Evolutionary conservation across 2,113 vertebrate species (phyloP), one percentile per base, ranked within the genome.

Genomic region (Callionymus lyra): DNA sequence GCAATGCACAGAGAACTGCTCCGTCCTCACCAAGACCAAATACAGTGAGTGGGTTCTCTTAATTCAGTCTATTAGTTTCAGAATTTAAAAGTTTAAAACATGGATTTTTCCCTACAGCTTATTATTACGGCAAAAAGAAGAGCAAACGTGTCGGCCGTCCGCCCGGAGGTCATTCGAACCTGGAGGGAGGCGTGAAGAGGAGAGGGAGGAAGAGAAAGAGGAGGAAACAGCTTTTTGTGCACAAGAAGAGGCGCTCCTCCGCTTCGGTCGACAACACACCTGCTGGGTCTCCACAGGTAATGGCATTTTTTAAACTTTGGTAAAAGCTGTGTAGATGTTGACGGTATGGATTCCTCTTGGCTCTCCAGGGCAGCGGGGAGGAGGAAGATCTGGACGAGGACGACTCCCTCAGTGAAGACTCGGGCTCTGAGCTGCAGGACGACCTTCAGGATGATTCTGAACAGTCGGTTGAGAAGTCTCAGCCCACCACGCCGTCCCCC

Each of bases 21-120:
- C 92, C 16, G 89, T 95, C 55, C 87, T 98, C 66, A 98, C 95
- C 68, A 98, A 98, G 85, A 98, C 95, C 50, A 96, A 96, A 87
- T 98, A 97, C 84, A 98, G 95, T 98, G 78, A 77, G 95, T 88
- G 41, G 6, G 16, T 41, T 44, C 17, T 44, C n/a, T n/a, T n/a
- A n/a, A n/a, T n/a, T n/a, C n/a, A n/a, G n/a, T 17, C 31, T 17
- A 12, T 34, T 17, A 18, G 31, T 37, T n/a, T 13, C 15, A 13
- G 13, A 34, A 34, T 33, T 2, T 16, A 2, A 44, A 33, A 10
- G 42, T 19, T 57, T 51, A 31, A 9, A 41, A n/a, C 13, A 4
- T 50, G 9, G 58, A 61, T 34, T 70, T 38, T 52, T 53, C 11
- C 45, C 53, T 70, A 34, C 47, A 97, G 94, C 94, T 18, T 94